Percentiles rank a stretch among this genome's conserved stretches.
Conservation (phyloP, 2,113 vertebrate species). For the Pteropus alecto region DNA sequence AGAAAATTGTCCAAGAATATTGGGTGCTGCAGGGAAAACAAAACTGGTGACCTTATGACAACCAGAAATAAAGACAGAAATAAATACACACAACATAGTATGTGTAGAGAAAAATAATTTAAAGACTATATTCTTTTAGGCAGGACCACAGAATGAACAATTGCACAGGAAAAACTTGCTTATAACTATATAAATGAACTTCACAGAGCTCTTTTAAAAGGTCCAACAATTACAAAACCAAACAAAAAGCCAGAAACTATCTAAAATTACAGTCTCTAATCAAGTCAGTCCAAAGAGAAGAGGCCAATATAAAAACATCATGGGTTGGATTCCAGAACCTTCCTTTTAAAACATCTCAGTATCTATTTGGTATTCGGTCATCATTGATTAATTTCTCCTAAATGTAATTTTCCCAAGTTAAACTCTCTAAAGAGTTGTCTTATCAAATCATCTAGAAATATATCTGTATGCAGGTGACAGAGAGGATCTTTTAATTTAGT, state of each 20-base stretch:
- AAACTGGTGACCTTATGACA: conserved; percentile 25
- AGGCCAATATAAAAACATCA: not conserved
- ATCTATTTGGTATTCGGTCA: not conserved
- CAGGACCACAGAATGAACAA: conserved; percentile 25
- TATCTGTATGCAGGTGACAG: not conserved
- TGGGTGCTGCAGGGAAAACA: conserved; percentile 41
- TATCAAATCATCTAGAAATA: not conserved
- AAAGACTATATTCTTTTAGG: conserved; percentile 44
- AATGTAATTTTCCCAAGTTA: not conserved
- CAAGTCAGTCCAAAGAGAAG: not conserved
- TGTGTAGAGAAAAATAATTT: conserved; percentile 26
- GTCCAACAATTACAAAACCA: not conserved
- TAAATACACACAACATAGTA: conserved; percentile 13
- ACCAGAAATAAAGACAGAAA: conserved; percentile 8
- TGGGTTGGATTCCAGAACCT: not conserved
- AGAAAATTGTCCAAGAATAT: conserved; percentile 64
- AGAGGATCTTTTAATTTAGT: not conserved
- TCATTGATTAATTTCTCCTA: not conserved
- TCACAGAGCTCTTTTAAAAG: not conserved
- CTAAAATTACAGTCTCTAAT: not conserved
- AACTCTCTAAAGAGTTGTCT: not conserved
- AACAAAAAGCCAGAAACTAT: conserved; percentile 22
- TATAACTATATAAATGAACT: conserved; percentile 21
- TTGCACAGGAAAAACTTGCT: conserved; percentile 33
- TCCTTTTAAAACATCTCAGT: not conserved